Conservation (phyloP, 2,888 invertebrate genomes). For the Agapostemon virescens region DNA sequence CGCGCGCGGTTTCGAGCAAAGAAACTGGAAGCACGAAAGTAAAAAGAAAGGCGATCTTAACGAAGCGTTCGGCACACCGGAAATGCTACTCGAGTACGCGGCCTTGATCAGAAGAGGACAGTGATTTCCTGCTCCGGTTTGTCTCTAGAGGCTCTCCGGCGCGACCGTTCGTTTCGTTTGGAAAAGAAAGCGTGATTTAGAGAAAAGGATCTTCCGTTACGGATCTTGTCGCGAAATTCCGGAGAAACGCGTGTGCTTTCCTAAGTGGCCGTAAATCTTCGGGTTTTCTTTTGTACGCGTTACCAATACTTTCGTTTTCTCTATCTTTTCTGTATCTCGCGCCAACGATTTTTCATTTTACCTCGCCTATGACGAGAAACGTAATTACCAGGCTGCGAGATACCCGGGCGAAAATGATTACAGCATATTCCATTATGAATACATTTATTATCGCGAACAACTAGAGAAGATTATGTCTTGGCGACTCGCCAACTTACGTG, state of each 20-base stretch:
- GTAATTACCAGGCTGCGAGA: neutral
- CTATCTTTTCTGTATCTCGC: neutral
- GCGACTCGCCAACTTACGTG: too few relatives aligned
- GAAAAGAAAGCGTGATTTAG: constrained; percentile 22
- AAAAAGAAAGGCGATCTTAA: neutral
- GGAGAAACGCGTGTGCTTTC: constrained; percentile 28
- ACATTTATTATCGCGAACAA: neutral
- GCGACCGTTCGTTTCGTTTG: constrained; percentile 6
- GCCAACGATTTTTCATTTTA: neutral
- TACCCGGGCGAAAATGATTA: neutral
- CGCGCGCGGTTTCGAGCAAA: neutral
- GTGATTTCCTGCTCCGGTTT: constrained; percentile 18
- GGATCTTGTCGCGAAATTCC: constrained; percentile 23
- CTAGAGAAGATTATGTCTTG: neutral
- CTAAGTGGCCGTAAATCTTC: constrained; percentile 11
- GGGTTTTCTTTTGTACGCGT: neutral
- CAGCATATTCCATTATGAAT: neutral
- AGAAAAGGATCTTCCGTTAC: constrained; percentile 10
- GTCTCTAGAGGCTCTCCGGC: constrained; percentile 1
- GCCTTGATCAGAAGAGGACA: constrained; percentile 23
- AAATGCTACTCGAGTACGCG: constrained; percentile 22
- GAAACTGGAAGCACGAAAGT: constrained; percentile 5
- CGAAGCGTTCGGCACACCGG: constrained; percentile 4
- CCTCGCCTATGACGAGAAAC: neutral
- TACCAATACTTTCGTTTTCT: neutral